Conservation (phyloP, 2,113 vertebrate species). For the Australoheros scitulus region DNA sequence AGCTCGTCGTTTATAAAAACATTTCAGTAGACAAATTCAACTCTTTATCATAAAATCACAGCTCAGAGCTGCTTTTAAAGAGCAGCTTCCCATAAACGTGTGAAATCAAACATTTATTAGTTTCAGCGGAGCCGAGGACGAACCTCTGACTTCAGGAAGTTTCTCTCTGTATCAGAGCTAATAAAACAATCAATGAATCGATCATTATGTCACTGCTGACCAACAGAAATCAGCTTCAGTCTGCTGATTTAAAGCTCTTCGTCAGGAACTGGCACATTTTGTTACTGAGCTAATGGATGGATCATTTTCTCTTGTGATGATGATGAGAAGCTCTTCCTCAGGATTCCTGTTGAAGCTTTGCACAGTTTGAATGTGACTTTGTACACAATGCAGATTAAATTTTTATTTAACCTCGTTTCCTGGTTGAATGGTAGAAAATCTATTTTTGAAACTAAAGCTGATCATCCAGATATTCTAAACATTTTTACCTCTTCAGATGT, state of each 20-base stretch:
- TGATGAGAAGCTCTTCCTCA: background rate
- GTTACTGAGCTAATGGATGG: no score
- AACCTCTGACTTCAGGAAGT: background rate
- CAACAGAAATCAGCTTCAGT: background rate
- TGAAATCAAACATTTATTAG: background rate
- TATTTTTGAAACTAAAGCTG: background rate
- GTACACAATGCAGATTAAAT: background rate
- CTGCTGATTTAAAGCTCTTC: background rate
- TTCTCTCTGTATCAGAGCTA: constrained; percentile 3
- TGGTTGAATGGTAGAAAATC: background rate
- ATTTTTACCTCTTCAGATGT: background rate
- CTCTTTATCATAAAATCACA: background rate
- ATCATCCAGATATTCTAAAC: background rate
- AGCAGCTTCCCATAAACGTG: background rate
- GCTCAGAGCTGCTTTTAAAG: background rate
- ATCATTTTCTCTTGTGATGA: background rate
- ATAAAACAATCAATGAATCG: background rate
- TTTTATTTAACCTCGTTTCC: background rate
- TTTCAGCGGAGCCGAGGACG: background rate
- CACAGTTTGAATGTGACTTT: constrained; percentile 9
- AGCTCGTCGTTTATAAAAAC: background rate
- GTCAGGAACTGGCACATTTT: background rate
- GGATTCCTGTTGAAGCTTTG: background rate
- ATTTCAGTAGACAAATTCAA: background rate
- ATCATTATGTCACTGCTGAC: background rate